These are phyloP conservation scores for Torymus texanus DNA, from an alignment of 2,888 invertebrate genomes.

Conservation along the genomic window DNA sequence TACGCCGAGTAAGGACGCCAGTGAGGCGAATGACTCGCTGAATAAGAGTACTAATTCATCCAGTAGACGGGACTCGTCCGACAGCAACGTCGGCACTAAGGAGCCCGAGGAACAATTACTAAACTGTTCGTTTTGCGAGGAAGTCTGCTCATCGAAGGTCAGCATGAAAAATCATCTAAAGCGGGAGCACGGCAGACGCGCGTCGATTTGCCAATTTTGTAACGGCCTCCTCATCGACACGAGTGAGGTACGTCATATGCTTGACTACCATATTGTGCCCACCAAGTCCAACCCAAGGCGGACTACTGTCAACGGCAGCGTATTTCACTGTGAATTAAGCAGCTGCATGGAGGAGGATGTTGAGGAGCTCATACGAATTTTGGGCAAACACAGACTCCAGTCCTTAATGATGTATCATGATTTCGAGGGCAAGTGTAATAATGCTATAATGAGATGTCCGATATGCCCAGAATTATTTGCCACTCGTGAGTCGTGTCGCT, in stretches of 20 bases:
- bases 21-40: slow-evolving; percentile 24
- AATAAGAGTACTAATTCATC: slow-evolving; percentile 28
- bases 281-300: slow-evolving; percentile 28
- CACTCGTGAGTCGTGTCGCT: slow-evolving; percentile 57
- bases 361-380: slow-evolving; percentile 57
- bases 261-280: slow-evolving; percentile 60
- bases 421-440: slow-evolving; percentile 53
- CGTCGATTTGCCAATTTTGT: slow-evolving; percentile 62
- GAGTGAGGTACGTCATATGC: slow-evolving; percentile 61
- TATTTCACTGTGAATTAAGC: slow-evolving; percentile 29
- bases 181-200: slow-evolving; percentile 57
- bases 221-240: slow-evolving; percentile 58
- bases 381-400: slow-evolving; percentile 59
- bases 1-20: not conserved
- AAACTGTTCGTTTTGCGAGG: slow-evolving; percentile 50
- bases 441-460: slow-evolving; percentile 54
- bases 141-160: slow-evolving; percentile 49
- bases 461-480: slow-evolving; percentile 57
- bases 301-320: slow-evolving; percentile 11
- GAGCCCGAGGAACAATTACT: slow-evolving; percentile 44
- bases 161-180: slow-evolving; percentile 59
- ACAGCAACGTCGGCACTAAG: slow-evolving; percentile 44
- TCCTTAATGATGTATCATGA: slow-evolving; percentile 61
- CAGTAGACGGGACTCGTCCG: slow-evolving; percentile 46
- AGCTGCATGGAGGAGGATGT: slow-evolving; percentile 58